Percentiles rank a stretch among this genome's conserved stretches.
Evolutionary conservation across 1,140 invertebrate genomes (phyloP).

Genomic region (Drosophila equinoxialis): DNA sequence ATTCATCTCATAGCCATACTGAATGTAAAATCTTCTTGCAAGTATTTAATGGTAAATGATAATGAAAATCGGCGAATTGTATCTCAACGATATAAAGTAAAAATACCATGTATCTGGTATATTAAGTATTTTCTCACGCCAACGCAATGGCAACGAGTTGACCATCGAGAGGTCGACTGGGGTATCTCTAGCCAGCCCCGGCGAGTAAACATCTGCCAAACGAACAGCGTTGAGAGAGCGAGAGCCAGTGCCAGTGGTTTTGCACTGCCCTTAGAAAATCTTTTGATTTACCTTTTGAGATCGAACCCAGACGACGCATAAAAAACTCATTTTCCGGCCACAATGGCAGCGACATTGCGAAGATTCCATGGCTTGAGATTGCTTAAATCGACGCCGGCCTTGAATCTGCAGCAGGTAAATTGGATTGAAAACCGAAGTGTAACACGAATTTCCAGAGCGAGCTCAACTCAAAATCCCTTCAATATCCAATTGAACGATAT

Average conservation of each 20-base stretch:
- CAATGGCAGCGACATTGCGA: conserved; percentile 92
- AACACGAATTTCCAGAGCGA: conserved; percentile 39
- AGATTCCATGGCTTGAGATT: conserved; percentile 90
- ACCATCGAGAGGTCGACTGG: not conserved
- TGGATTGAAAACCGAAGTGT: not conserved
- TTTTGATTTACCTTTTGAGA: conserved; percentile 61
- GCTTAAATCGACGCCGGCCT: conserved; percentile 73
- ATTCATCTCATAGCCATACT: too few relatives aligned
- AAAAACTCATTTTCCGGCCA: conserved; percentile 83
- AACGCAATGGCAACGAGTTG: conserved; percentile 4
- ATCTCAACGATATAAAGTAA: not conserved
- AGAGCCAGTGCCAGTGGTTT: conserved; percentile 69
- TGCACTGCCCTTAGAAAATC: conserved; percentile 71
- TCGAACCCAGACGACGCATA: conserved; percentile 72
- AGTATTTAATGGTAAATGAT: not conserved
- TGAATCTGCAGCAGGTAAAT: conserved; percentile 80
- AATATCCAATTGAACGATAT: not conserved
- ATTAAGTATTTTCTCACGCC: not conserved
- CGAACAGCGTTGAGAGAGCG: conserved; percentile 53
- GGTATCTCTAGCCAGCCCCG: conserved; percentile 3
- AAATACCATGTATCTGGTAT: conserved; percentile 2
- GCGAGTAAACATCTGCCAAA: conserved; percentile 37
- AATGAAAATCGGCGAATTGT: not conserved
- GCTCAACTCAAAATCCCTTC: not conserved
- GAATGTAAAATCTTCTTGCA: not conserved